phyloP scores from a whole-genome alignment of 2,888 invertebrate species.

The Cetonia aurata region DNA sequence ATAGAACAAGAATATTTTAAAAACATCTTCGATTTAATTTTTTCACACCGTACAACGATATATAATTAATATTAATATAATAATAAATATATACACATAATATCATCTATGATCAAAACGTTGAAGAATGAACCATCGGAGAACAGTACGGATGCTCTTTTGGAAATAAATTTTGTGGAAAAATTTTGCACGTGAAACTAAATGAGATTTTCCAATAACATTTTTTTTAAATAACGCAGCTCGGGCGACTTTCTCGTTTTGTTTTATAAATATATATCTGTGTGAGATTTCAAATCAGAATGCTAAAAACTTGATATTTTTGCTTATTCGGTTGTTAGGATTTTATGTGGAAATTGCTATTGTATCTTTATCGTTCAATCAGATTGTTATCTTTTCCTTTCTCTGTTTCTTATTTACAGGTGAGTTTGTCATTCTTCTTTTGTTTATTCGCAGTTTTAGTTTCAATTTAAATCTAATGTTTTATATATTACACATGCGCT shows the following conservation, averaged over 20 bases:
- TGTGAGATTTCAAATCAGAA: slow-evolving; percentile 14
- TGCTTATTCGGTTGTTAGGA: slow-evolving; percentile 49
- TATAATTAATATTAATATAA: slow-evolving; percentile 65
- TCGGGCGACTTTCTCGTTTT: slow-evolving; percentile 21
- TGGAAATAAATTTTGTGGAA: slow-evolving; percentile 29
- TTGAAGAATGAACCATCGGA: slow-evolving; percentile 55
- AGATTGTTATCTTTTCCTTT: slow-evolving; percentile 14
- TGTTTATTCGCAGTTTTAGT: slow-evolving; percentile 34
- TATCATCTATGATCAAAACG: slow-evolving; percentile 56
- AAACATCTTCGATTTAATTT: slow-evolving; percentile 65
- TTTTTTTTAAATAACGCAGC: slow-evolving; percentile 50
- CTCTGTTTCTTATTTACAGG: slow-evolving; percentile 53
- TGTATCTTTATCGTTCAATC: slow-evolving; percentile 52
- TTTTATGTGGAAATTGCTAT: slow-evolving; percentile 50
- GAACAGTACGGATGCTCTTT: slow-evolving; percentile 58
- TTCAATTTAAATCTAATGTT: slow-evolving; percentile 49
- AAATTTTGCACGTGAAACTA: slow-evolving; percentile 58
- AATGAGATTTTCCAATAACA: slow-evolving; percentile 61
- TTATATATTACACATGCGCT: slow-evolving; percentile 62
- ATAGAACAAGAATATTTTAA: slow-evolving; percentile 58
- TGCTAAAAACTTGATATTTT: slow-evolving; percentile 39
- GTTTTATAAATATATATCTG: slow-evolving; percentile 3
- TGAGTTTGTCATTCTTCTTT: slow-evolving; percentile 44
- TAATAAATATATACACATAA: slow-evolving; percentile 66
- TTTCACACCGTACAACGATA: slow-evolving; percentile 67